phyloP scores from a whole-genome alignment of 2,113 vertebrate genomes.

The Platanista minor region DNA sequence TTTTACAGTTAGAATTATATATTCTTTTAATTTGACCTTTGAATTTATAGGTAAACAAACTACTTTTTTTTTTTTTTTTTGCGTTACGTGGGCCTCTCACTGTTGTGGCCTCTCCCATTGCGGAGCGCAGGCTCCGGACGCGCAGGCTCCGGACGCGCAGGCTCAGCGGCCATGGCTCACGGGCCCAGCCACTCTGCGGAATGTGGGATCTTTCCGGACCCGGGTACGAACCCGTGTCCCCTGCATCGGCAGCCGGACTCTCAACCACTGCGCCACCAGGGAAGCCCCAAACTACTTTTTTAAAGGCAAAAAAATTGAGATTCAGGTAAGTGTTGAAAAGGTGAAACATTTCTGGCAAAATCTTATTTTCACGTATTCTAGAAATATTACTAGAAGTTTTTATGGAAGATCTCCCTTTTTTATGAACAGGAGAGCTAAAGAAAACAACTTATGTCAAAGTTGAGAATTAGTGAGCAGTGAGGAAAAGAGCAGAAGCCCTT shows the following conservation, averaged over 20 bases:
- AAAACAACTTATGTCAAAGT: background rate
- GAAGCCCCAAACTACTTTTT: background rate
- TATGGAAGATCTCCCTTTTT: background rate
- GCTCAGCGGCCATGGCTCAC: no score
- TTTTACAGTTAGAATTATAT: background rate
- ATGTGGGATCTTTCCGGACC: no score
- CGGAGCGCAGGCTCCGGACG: no score
- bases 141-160: no score
- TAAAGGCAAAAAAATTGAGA: background rate
- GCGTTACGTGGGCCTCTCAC: no score
- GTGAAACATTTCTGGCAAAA: background rate
- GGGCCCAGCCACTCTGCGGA: no score
- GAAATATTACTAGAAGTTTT: background rate
- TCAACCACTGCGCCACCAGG: no score
- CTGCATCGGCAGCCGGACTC: no score
- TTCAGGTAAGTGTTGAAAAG: background rate
- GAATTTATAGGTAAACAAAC: background rate
- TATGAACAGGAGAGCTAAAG: background rate
- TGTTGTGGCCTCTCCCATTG: no score
- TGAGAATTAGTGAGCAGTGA: background rate
- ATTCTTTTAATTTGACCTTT: constrained; percentile 12
- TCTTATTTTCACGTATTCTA: background rate
- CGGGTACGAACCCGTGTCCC: no score
- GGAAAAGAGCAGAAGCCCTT: background rate
- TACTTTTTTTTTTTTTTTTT: background rate